Percentiles rank a stretch among this genome's conserved stretches.
These are phyloP conservation scores for Eciton burchellii DNA, from an alignment of 1,140 invertebrate species.

Conservation along the genomic window DNA sequence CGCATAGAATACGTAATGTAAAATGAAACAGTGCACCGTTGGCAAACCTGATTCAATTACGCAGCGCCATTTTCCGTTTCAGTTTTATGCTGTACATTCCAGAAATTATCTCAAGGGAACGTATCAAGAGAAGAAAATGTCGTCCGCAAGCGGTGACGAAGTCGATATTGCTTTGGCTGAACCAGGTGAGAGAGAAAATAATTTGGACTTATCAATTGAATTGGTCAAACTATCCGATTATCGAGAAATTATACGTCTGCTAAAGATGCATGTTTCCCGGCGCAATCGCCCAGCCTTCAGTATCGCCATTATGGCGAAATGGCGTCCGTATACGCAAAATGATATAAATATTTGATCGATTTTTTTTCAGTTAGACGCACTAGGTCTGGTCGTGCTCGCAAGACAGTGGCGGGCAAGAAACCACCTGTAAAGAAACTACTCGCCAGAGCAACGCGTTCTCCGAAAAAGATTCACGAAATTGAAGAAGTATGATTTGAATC, in stretches of 20 bases:
- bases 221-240: neutral
- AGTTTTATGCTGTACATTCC: conserved; percentile 72
- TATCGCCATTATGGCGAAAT: conserved; percentile 76
- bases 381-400: conserved; percentile 77
- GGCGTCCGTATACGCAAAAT: conserved; percentile 67
- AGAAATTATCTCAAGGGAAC: conserved; percentile 45
- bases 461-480: conserved; percentile 71
- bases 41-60: neutral
- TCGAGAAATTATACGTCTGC: neutral
- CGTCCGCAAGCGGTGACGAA: conserved; percentile 82
- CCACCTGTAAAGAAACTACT: conserved; percentile 76
- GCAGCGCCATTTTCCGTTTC: conserved; percentile 66
- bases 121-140: conserved; percentile 79
- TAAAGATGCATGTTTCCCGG: conserved; percentile 38
- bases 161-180: conserved; percentile 76
- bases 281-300: conserved; percentile 37
- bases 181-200: conserved; percentile 76
- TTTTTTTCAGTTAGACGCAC: conserved; percentile 77
- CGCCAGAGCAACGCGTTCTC: conserved; percentile 71
- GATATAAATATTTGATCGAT: conserved; percentile 60
- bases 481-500: conserved; percentile 63
- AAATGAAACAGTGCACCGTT: neutral
- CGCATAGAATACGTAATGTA: too few relatives aligned
- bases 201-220: neutral
- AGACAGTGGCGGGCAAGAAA: conserved; percentile 76